Evolutionary conservation across 2,113 vertebrate genomes (phyloP).

Genomic region (Malurus cyaneus): DNA sequence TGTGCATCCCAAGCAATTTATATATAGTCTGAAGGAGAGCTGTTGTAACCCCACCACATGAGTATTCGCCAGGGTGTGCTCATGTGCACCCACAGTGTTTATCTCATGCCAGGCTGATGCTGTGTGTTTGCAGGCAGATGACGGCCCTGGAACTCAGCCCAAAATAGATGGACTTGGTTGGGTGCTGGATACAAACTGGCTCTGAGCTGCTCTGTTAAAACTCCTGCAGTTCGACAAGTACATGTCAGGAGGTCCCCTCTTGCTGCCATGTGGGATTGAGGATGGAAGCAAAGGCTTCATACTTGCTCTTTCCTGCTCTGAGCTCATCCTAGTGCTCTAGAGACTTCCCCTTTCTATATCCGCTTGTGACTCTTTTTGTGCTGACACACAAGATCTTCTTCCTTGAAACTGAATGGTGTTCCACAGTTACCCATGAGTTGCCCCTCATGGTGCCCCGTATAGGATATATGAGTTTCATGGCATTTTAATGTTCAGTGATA

Average conservation of each 20-base stretch:
- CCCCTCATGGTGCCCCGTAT: not conserved
- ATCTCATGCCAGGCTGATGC: not conserved
- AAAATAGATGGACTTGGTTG: not conserved
- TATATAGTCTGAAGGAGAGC: not conserved
- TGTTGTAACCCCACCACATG: not conserved
- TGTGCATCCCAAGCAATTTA: conserved; percentile 2
- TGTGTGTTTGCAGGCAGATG: not conserved
- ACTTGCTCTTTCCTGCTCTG: not conserved
- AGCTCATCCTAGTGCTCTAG: not conserved
- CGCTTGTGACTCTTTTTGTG: not conserved
- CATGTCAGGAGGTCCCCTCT: not conserved
- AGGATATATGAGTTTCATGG: not conserved
- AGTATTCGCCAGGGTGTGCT: not conserved
- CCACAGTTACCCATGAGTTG: not conserved
- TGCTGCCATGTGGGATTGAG: not conserved
- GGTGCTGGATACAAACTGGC: not conserved
- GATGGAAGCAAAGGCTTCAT: not conserved
- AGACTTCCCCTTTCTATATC: not conserved
- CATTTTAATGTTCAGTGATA: not conserved
- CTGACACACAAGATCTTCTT: not conserved
- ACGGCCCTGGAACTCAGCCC: not conserved
- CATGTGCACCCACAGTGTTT: not conserved
- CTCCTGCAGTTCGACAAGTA: not conserved
- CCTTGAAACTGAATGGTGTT: not conserved
- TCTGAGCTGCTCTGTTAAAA: not conserved